Evolutionary conservation across 1,140 invertebrate species (phyloP).

Genomic region (Agraylea sexmaculata): DNA sequence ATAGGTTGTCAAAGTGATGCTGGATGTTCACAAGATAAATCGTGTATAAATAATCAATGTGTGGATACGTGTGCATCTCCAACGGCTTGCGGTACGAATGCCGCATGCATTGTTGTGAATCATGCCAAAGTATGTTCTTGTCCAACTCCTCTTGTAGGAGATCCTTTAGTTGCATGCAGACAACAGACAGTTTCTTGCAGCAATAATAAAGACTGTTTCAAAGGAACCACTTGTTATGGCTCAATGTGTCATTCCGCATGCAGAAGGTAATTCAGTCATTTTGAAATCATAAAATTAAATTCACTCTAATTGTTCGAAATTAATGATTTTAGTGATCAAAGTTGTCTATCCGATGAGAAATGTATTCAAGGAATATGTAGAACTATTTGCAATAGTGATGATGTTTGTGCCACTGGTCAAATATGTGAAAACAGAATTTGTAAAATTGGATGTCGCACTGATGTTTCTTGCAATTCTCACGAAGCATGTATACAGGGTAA

Average conservation of each 20-base stretch:
- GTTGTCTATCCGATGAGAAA: slow-evolving; percentile 72
- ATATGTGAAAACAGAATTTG: slow-evolving; percentile 81
- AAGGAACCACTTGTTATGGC: slow-evolving; percentile 58
- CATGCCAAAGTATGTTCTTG: slow-evolving; percentile 67
- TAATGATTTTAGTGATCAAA: slow-evolving; percentile 50
- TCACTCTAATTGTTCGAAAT: slow-evolving; percentile 1
- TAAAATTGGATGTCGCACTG: slow-evolving; percentile 70
- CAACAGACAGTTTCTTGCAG: slow-evolving; percentile 51
- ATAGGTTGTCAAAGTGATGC: slow-evolving; percentile 70
- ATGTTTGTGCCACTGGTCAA: slow-evolving; percentile 63
- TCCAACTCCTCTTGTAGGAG: slow-evolving; percentile 56
- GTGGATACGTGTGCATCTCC: slow-evolving; percentile 58
- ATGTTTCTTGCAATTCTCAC: slow-evolving; percentile 59
- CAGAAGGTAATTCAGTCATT: slow-evolving; percentile 41
- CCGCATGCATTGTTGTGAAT: slow-evolving; percentile 53
- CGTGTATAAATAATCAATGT: slow-evolving; percentile 68
- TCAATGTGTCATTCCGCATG: slow-evolving; percentile 63
- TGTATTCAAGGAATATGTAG: slow-evolving; percentile 71
- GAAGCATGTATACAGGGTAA: slow-evolving; percentile 72
- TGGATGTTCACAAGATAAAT: slow-evolving; percentile 54
- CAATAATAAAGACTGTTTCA: slow-evolving; percentile 49
- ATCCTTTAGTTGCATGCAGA: slow-evolving; percentile 61
- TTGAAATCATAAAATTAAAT: background rate
- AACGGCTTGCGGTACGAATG: slow-evolving; percentile 76
- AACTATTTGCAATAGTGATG: slow-evolving; percentile 72